Evolutionary conservation across 2,113 vertebrate species (phyloP).

Genomic region (Centrocercus urophasianus): DNA sequence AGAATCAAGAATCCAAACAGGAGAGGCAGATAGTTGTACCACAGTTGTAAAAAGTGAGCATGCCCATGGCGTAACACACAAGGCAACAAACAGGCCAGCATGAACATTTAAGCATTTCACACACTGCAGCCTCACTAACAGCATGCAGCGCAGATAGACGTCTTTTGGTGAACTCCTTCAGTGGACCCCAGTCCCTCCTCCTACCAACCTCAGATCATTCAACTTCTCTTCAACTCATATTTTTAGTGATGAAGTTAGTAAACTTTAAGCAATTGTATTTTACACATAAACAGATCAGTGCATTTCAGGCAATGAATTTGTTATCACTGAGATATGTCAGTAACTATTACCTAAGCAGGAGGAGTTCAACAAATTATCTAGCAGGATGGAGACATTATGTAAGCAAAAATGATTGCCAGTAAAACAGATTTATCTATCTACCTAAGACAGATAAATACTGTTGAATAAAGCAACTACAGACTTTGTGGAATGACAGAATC

Average conservation of each 20-base stretch:
- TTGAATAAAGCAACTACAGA: fast-evolving
- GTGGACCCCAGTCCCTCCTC: background rate
- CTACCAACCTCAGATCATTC: background rate
- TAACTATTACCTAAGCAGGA: background rate
- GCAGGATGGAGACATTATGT: conserved; percentile 8
- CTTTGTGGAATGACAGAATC: background rate
- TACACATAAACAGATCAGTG: background rate
- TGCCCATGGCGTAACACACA: background rate
- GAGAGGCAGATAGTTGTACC: background rate
- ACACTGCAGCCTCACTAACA: background rate
- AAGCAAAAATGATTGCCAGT: background rate
- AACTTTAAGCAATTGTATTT: background rate
- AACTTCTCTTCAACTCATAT: fast-evolving
- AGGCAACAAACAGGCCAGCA: background rate
- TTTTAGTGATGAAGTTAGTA: background rate
- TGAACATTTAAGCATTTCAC: fast-evolving
- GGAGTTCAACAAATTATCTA: background rate
- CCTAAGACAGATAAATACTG: background rate
- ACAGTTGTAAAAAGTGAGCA: background rate
- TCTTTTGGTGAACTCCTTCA: background rate
- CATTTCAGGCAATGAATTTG: background rate
- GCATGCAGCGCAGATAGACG: background rate
- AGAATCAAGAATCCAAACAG: background rate
- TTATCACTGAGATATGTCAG: background rate
- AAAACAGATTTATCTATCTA: background rate